phyloP scores from a whole-genome alignment of 2,797 vertebrate species.

The Psittacula derbiana region DNA sequence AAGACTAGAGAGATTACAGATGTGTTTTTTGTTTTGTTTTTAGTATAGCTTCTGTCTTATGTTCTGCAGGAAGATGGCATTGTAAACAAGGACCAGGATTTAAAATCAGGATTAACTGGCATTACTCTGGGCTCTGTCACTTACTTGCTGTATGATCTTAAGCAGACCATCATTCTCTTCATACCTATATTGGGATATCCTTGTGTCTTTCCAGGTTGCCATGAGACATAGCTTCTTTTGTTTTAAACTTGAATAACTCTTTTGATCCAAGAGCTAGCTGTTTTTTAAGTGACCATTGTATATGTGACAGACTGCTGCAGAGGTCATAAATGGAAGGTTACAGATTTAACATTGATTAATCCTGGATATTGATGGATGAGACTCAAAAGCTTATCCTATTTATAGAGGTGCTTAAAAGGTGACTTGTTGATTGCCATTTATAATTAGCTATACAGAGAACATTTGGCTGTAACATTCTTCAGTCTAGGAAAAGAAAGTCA shows the following conservation, averaged over 20 bases:
- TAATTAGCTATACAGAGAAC: background rate
- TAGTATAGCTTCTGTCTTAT: background rate
- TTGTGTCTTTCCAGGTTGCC: background rate
- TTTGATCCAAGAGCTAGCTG: background rate
- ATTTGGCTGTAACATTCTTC: background rate
- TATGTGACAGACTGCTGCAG: background rate
- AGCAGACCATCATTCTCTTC: background rate
- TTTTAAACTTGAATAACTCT: background rate
- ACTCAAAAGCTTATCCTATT: constrained; percentile 35
- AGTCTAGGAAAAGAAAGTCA: background rate
- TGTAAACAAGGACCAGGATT: background rate
- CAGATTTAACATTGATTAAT: background rate
- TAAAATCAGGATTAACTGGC: background rate
- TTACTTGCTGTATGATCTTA: background rate
- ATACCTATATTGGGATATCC: background rate
- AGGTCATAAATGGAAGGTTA: background rate
- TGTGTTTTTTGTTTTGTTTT: background rate
- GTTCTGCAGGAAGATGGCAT: background rate
- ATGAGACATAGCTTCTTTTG: background rate
- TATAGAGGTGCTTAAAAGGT: constrained; percentile 34
- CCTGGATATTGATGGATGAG: background rate
- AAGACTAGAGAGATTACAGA: constrained; percentile 2
- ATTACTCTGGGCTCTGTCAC: background rate
- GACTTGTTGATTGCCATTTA: background rate
- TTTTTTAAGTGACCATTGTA: background rate